Percentiles rank a stretch among this genome's conserved stretches.
phyloP scores from a whole-genome alignment of 2,113 vertebrate species.

The Percopsis transmontana region DNA sequence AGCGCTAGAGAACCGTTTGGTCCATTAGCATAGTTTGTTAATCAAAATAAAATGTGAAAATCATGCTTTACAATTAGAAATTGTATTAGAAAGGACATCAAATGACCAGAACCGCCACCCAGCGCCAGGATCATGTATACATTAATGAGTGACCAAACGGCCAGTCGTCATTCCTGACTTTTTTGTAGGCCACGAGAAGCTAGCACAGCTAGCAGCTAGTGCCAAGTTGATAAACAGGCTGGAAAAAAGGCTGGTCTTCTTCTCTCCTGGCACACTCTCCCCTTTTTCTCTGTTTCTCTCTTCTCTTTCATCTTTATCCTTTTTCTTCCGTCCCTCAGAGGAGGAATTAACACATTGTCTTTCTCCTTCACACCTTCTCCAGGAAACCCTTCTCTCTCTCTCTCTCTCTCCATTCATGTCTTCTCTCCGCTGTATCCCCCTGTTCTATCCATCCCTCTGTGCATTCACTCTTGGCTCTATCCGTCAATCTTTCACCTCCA shows the following conservation, averaged over 20 bases:
- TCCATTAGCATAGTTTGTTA: too few relatives aligned
- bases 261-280: constrained; percentile 16
- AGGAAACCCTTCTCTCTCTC: constrained; percentile 34
- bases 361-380: constrained; percentile 47
- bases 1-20: too few relatives aligned
- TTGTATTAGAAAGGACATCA: too few relatives aligned
- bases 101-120: too few relatives aligned
- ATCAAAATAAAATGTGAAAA: too few relatives aligned
- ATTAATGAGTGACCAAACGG: background rate
- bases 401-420: constrained; percentile 33
- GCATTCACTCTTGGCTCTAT: background rate
- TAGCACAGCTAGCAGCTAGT: too few relatives aligned
- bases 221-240: constrained; percentile 14
- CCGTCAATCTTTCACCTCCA: constrained; percentile 4
- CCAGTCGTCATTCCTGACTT: background rate
- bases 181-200: background rate
- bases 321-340: constrained; percentile 43
- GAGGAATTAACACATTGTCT: constrained; percentile 53
- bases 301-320: constrained; percentile 36
- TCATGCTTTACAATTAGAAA: too few relatives aligned
- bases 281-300: background rate
- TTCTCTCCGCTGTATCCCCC: too few relatives aligned
- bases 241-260: constrained; percentile 3
- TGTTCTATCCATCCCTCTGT: too few relatives aligned
- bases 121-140: too few relatives aligned